Base-by-base conservation (phyloP, 2,888 invertebrate species). In the Dolichomitus sp. region DNA sequence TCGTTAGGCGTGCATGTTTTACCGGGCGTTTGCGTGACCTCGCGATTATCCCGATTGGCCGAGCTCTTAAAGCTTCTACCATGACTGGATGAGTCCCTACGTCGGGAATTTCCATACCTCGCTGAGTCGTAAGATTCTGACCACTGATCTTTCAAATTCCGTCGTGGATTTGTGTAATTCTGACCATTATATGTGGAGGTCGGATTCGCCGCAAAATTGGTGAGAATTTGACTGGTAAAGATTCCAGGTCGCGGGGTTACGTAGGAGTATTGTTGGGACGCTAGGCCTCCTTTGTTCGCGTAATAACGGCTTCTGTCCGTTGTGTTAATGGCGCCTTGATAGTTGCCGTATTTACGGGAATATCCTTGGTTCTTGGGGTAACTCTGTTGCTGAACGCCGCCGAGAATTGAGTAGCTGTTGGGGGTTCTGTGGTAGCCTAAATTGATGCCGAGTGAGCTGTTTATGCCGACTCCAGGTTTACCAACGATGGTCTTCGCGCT, bases 321-420 rank as follows among this genome's bases (percentile, higher is more conserved):
- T 4, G 40, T 30, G 19, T 59, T 52, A 6, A 57, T 11, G 17
- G 37, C 12, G 1, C 19, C 23, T 6, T 61, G 37, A 14, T 68
- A 37, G 23, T 42, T 57, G 40, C 61, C 68, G 52, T 68, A 74
- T 68, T 80, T 80, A n/a, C 61, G 66, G 4, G 73, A 30, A 19
- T 79, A 59, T 11, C 37, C 30, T 19, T 52, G 66, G 52, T 45
- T 74, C n/a, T 74, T 74, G 2, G 66, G n/a, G 66, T 80, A 69
- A 23, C 30, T 50, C 17, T 68, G 77, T 30, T 79, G 66, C 9
- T 66, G 59, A 68, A 59, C 66, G 14, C 54, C 66, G 37, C 40
- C 63, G 19, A 80, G 40, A 5, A 79, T 70, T 1, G 83, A 80
- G 37, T 77, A 73, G 17, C 68, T 57, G 59, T 42, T 63, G 19